Evolutionary conservation across 2,888 invertebrate species (phyloP).

Genomic region (Chironomus riparius): DNA sequence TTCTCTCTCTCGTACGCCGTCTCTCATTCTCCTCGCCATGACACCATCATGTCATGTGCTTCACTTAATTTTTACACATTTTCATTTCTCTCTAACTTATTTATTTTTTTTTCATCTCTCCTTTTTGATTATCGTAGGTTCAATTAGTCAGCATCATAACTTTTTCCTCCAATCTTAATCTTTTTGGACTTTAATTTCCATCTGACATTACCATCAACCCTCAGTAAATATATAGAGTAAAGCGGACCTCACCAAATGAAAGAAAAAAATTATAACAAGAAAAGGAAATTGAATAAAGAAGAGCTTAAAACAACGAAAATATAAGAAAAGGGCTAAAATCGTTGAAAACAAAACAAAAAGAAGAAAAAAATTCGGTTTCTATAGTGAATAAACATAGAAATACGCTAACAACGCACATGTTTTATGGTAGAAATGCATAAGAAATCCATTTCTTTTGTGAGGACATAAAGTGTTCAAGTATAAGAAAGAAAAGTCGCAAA

Average conservation of each 20-base stretch:
- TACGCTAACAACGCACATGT: background rate
- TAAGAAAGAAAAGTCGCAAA: background rate
- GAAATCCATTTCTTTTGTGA: background rate
- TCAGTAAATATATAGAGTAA: constrained; percentile 1
- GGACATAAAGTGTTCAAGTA: background rate
- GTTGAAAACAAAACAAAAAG: background rate
- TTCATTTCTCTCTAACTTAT: background rate
- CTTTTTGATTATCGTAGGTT: constrained; percentile 7
- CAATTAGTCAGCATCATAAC: constrained; percentile 24
- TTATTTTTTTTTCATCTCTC: background rate
- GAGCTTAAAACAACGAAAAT: background rate
- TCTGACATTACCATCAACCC: constrained; percentile 20
- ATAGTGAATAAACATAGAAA: background rate
- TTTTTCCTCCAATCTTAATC: constrained; percentile 26
- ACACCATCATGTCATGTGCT: background rate
- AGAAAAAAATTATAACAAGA: background rate
- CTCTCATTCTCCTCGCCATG: background rate
- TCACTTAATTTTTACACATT: background rate
- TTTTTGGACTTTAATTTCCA: constrained; percentile 25
- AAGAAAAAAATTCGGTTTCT: background rate
- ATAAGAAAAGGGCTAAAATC: background rate
- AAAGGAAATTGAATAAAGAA: background rate
- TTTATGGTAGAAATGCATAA: background rate
- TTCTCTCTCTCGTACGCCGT: background rate
- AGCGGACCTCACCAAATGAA: background rate